Conservation (phyloP, 2,113 vertebrate species). For the Myrmecophaga tridactyla region DNA sequence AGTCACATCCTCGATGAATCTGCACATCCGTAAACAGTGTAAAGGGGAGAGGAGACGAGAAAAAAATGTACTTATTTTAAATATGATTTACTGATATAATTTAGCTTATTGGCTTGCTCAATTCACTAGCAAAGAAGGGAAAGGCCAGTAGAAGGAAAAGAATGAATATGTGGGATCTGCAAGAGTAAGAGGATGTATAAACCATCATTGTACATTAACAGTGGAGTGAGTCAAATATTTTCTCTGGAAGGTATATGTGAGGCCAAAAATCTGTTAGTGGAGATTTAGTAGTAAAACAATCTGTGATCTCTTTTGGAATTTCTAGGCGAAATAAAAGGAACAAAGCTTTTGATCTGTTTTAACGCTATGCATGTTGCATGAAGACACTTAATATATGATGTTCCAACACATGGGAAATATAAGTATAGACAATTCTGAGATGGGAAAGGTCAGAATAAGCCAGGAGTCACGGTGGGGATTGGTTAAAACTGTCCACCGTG, state of each 20-base stretch:
- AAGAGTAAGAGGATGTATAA: neutral
- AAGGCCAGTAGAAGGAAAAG: neutral
- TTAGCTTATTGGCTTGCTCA: neutral
- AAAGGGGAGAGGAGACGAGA: neutral
- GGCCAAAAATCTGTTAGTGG: neutral
- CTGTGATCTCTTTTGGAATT: neutral
- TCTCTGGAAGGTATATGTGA: conserved; percentile 31
- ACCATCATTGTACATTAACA: conserved; percentile 12
- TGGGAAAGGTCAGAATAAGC: neutral
- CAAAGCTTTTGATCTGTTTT: too few species aligned
- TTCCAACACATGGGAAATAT: neutral
- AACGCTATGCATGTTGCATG: neutral
- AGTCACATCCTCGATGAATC: neutral
- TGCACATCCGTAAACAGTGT: neutral
- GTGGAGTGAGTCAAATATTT: neutral
- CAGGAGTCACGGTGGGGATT: neutral
- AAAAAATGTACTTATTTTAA: neutral
- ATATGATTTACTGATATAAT: neutral
- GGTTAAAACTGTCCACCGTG: neutral
- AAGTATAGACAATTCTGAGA: neutral
- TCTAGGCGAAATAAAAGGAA: neutral
- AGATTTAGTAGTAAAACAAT: neutral
- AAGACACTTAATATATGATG: neutral
- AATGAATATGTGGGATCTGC: neutral
- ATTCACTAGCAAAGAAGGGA: neutral